These are phyloP conservation scores for Dolichotis patagonum DNA, from an alignment of 2,113 vertebrate genomes.

Conservation along the genomic window DNA sequence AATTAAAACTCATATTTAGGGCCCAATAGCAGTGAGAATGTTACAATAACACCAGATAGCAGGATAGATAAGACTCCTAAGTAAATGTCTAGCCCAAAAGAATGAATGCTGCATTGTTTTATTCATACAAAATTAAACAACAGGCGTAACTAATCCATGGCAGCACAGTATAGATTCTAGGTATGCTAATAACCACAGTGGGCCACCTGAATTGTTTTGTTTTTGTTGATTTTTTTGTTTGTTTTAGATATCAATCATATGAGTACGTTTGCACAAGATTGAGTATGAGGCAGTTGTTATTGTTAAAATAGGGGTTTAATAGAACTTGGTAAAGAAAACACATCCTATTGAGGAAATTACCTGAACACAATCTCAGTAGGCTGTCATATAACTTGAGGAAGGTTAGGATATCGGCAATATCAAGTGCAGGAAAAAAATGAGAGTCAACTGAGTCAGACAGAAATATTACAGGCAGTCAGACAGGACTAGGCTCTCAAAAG, in stretches of 20 bases:
- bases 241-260: not conserved
- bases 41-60: not conserved
- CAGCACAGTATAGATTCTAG: not conserved
- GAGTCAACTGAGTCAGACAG: too few species aligned
- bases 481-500: too few species aligned
- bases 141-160: not conserved
- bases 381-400: not conserved
- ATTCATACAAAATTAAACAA: not conserved
- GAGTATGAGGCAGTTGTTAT: not conserved
- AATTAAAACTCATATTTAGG: not conserved
- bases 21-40: not conserved
- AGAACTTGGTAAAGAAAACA: not conserved
- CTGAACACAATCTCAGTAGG: not conserved
- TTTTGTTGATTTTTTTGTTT: not conserved
- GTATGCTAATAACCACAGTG: not conserved
- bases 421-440: not conserved
- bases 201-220: not conserved
- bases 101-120: not conserved
- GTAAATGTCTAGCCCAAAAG: not conserved
- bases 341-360: not conserved
- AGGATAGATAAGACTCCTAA: not conserved
- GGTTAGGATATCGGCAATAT: not conserved
- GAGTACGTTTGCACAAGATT: not conserved
- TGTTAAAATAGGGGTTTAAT: not conserved
- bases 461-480: too few species aligned